Conservation (phyloP, 1,140 invertebrate species). For the Zeugodacus cucurbitae region DNA sequence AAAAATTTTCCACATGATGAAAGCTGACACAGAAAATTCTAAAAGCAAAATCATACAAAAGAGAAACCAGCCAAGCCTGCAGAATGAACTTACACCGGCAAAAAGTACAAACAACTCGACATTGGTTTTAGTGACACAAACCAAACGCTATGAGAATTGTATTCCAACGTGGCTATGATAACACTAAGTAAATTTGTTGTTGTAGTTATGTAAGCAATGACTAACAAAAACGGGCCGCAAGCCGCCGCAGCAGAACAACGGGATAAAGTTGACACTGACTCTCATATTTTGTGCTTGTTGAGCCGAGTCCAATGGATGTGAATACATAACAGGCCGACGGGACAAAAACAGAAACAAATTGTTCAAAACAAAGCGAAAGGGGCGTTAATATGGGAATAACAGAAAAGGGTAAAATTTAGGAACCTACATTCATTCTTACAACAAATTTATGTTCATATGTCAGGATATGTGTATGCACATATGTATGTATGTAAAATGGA, state of each 20-base stretch:
- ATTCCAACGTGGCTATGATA: not conserved
- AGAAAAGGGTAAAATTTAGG: not conserved
- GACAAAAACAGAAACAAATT: not conserved
- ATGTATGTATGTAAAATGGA: too few species aligned
- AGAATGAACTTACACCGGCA: not conserved
- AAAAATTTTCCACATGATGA: not conserved
- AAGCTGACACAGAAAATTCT: slow-evolving; percentile 19
- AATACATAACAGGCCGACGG: slow-evolving; percentile 23
- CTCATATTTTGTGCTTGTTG: not conserved
- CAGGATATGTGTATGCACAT: not conserved
- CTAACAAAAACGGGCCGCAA: not conserved
- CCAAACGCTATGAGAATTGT: not conserved
- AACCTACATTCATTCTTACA: not conserved
- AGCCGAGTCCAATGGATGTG: slow-evolving; percentile 21
- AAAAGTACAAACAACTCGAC: not conserved
- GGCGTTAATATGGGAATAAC: not conserved
- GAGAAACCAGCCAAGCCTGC: not conserved
- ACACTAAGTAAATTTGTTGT: not conserved
- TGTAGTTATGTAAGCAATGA: not conserved
- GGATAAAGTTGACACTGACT: slow-evolving; percentile 1
- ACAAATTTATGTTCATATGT: not conserved
- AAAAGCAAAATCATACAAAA: not conserved
- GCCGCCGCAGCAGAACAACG: not conserved
- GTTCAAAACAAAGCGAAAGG: not conserved
- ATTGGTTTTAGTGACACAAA: not conserved